Evolutionary conservation across 1,140 invertebrate genomes (phyloP), one percentile per base, ranked within the genome.

Genomic region (Dinoponera quadriceps): DNA sequence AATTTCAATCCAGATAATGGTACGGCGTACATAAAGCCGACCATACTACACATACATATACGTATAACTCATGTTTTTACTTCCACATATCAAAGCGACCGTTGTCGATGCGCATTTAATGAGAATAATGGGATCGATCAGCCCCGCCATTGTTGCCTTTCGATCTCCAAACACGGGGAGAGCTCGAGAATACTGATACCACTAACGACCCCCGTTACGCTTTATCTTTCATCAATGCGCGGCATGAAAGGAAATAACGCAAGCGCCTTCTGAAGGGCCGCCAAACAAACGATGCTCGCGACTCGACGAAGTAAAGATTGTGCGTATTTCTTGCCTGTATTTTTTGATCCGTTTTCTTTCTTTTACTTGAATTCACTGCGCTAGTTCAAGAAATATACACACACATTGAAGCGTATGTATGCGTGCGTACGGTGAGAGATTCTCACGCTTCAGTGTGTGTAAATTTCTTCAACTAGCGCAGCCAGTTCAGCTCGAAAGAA

Each of bases 201-300:
- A 16, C 29, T 38, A 5, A 55, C 4, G n/a, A 29, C 63, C 63
- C 51, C 18, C 27, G 5, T 60, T 33, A 14, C 62, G 68, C 81
- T 68, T 9, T 22, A 2, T 14, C 18, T 20, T 13, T 86, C 74
- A 82, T 85, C 44, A 51, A 82, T 49, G 78, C 65, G 38, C 54
- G 25, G 27, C 83, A 75, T 29, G 22, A 7, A 44, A 54, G 66
- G 68, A 71, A 68, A 29, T n/a, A 68, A 33, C 27, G 49, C 25
- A 20, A 63, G 27, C 85, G 77, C 77, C 84, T 85, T 83, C 86
- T 85, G 84, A 78, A 20, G 44, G 44, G 16, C 22, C 62, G 78
- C 71, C 85, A 87, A 16, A 48, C 63, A 59, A 85, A n/a, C n/a
- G n/a, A n/a, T n/a, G n/a, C n/a, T n/a, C 44, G 16, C 55, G 65